Evolutionary conservation across 2,113 vertebrate genomes (phyloP).

Genomic region (Eira barbara): DNA sequence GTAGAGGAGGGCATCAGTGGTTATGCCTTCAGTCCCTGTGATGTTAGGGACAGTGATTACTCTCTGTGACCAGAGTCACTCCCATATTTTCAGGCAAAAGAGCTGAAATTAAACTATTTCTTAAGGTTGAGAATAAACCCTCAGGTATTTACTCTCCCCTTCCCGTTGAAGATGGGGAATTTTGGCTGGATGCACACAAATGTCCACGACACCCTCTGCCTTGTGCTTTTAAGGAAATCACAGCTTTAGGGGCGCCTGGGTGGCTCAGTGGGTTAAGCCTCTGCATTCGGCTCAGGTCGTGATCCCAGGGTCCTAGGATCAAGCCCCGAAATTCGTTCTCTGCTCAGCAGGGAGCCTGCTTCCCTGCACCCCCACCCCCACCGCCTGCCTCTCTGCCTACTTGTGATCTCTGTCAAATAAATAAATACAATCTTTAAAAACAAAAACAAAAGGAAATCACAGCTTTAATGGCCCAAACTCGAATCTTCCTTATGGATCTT

Average conservation of each 20-base stretch:
- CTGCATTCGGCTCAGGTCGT: too few relatives aligned
- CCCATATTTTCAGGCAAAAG: not conserved
- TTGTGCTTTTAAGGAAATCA: slow-evolving; percentile 8
- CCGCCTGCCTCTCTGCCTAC: too few relatives aligned
- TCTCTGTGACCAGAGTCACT: not conserved
- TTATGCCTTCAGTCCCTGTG: not conserved
- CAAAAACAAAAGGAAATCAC: not conserved
- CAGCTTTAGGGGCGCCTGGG: not conserved
- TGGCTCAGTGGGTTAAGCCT: too few relatives aligned
- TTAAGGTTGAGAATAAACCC: not conserved
- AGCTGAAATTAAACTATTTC: not conserved
- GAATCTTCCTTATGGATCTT: not conserved
- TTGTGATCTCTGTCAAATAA: too few relatives aligned
- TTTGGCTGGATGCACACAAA: not conserved
- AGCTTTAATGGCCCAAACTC: not conserved
- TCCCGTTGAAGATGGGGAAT: not conserved
- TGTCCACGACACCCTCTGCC: not conserved
- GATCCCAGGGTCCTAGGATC: too few relatives aligned
- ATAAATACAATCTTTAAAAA: too few relatives aligned
- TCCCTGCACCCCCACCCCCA: too few relatives aligned
- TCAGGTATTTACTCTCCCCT: not conserved
- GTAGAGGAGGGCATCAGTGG: not conserved
- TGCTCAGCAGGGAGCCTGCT: too few relatives aligned
- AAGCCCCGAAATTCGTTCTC: too few relatives aligned
- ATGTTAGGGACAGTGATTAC: not conserved